phyloP scores from a whole-genome alignment of 2,888 invertebrate genomes.

The Ditylenchus weischeri region DNA sequence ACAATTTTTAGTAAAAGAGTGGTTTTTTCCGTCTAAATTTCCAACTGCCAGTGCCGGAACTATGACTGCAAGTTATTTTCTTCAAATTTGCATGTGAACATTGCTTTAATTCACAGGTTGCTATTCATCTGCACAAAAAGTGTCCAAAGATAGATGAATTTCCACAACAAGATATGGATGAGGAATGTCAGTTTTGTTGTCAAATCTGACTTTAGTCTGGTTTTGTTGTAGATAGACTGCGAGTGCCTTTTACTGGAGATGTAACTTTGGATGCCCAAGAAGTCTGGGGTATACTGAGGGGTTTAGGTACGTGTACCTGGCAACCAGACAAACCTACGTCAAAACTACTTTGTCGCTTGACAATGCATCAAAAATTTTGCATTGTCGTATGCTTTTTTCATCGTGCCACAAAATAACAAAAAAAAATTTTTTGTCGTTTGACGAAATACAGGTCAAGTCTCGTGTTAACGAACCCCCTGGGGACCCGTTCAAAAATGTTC shows the following conservation, averaged over 20 bases:
- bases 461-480: too few species aligned
- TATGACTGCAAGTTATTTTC: too few species aligned
- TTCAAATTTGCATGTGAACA: too few species aligned
- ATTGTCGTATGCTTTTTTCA: too few species aligned
- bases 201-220: neutral
- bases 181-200: conserved; percentile 30
- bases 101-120: neutral
- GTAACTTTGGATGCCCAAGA: conserved; percentile 34
- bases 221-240: conserved; percentile 23
- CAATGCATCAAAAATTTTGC: too few species aligned
- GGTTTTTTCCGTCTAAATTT: conserved; percentile 48
- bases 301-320: too few species aligned
- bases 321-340: too few species aligned
- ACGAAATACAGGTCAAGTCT: too few species aligned
- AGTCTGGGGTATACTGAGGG: conserved; percentile 65
- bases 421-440: too few species aligned
- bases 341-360: too few species aligned
- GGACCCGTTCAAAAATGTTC: too few species aligned
- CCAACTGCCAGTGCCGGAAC: neutral
- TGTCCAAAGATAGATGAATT: conserved; percentile 40
- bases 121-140: conserved; percentile 34
- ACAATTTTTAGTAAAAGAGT: conserved; percentile 43
- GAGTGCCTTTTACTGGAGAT: conserved; percentile 30
- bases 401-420: too few species aligned
- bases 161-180: conserved; percentile 41